phyloP scores from a whole-genome alignment of 2,113 vertebrate genomes.

The Catharus bicknelli region DNA sequence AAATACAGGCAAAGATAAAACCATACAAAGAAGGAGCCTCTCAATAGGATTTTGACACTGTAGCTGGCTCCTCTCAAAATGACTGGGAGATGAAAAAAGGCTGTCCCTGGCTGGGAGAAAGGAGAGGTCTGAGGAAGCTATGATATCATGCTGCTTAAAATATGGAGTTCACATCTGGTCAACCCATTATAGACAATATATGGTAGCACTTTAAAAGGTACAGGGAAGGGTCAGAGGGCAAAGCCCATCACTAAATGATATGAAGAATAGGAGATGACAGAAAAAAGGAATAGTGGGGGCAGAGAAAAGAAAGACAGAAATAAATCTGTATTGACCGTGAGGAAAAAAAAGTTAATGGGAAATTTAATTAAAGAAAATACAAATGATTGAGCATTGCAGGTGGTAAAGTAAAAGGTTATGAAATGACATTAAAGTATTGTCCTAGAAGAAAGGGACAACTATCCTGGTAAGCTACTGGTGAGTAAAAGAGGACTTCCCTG shows the following conservation, averaged over 20 bases:
- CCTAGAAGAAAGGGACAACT: background rate
- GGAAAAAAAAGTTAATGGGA: slow-evolving; percentile 52
- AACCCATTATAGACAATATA: slow-evolving; percentile 63
- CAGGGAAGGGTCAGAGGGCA: slow-evolving; percentile 37
- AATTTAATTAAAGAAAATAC: slow-evolving; percentile 56
- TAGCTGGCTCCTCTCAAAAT: slow-evolving; percentile 13
- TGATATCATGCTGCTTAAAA: slow-evolving; percentile 66
- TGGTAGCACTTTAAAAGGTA: slow-evolving; percentile 62
- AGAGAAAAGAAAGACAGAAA: background rate
- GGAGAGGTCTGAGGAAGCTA: slow-evolving; percentile 40
- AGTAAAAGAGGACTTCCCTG: background rate
- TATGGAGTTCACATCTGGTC: slow-evolving; percentile 55
- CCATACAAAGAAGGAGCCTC: background rate
- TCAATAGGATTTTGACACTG: background rate
- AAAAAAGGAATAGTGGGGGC: background rate
- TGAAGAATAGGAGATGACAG: background rate
- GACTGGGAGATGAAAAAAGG: slow-evolving; percentile 18
- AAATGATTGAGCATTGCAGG: slow-evolving; percentile 18
- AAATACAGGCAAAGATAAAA: background rate
- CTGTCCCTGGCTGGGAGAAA: background rate
- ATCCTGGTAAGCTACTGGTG: background rate
- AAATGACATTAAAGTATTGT: background rate
- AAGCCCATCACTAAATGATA: slow-evolving; percentile 32
- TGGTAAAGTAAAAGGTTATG: slow-evolving; percentile 17
- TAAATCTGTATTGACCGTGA: slow-evolving; percentile 39